Evolutionary conservation across 2,888 invertebrate genomes (phyloP), one percentile per base, ranked within the genome.

Genomic region (Aphidoletes aphidimyza): DNA sequence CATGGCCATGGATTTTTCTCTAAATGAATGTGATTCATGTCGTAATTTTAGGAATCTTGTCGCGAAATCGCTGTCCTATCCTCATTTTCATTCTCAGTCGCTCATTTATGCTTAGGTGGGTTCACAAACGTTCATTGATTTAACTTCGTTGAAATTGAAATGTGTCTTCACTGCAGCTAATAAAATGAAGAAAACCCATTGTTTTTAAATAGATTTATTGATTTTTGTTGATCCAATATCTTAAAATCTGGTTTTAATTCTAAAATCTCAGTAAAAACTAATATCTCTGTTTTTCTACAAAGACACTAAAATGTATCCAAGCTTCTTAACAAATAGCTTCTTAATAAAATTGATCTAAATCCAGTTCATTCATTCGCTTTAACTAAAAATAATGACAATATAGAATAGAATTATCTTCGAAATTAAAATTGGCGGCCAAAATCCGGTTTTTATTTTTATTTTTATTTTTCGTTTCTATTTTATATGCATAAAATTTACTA

Each of bases 271-370:
- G 26, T n/a, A n/a, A 30, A 69, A 69, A 30, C 69, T 69, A 30
- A 69, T 69, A 69, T 69, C 54, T 54, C 2, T 69, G 30, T 14
- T 22, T 69, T 14, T 14, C 2, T 30, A 30, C 22, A 69, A 22
- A 26, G 69, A 69, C 69, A 69, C 69, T 26, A 69, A 69, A 69
- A 69, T 69, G 69, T 69, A 69, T 69, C 69, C 69, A 69, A 30
- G 22, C 22, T 34, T 69, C 54, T 54, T 8, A 8, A 54, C n/a
- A 54, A 54, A 22, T 54, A 54, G 54, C 54, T 22, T 54, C n/a
- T 47, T 17, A 47, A 39, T 8, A 39, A 39, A 17, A 17, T 11
- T 30, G 69, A 30, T 69, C 69, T 30, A 30, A 30, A 30, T 69
- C 30, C 69, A 69, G 54, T 69, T 69, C 69, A 69, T 30, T 69